Conservation (phyloP, 2,113 vertebrate species). For the Cynocephalus volans region DNA sequence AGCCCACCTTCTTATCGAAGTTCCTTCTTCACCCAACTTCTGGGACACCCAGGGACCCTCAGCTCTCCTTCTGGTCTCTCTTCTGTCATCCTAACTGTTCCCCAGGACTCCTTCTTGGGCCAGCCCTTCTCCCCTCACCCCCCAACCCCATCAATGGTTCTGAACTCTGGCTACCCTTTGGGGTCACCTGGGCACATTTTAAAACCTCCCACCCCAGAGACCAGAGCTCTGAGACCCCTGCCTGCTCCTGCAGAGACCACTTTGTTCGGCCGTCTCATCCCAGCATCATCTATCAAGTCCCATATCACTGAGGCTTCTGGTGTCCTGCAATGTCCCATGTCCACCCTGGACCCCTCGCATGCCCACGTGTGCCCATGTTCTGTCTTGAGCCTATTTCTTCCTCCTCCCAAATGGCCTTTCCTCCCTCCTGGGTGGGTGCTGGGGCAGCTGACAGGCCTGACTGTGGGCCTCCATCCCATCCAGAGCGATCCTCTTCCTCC, state of each 20-base stretch:
- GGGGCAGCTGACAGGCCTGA: background rate
- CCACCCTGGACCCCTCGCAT: background rate
- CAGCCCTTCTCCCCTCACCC: background rate
- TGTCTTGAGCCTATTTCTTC: background rate
- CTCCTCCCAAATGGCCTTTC: background rate
- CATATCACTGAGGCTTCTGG: background rate
- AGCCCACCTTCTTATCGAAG: background rate
- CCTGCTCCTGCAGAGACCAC: too few relatives aligned
- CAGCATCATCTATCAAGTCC: background rate
- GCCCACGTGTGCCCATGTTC: background rate
- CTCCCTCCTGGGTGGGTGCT: background rate
- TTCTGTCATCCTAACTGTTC: too few relatives aligned
- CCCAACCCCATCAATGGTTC: background rate
- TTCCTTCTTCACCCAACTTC: background rate
- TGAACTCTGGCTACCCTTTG: background rate
- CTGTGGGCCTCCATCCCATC: background rate
- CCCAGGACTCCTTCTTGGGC: background rate
- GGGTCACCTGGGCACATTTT: background rate
- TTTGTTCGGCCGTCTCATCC: background rate
- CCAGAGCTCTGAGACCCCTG: background rate
- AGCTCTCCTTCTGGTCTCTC: background rate
- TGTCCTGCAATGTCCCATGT: fast-evolving
- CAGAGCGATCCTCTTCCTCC: background rate
- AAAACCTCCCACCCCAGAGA: background rate
- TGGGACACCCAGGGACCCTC: too few relatives aligned